phyloP scores from a whole-genome alignment of 1,140 invertebrate genomes.

The Dendrolimus punctatus region DNA sequence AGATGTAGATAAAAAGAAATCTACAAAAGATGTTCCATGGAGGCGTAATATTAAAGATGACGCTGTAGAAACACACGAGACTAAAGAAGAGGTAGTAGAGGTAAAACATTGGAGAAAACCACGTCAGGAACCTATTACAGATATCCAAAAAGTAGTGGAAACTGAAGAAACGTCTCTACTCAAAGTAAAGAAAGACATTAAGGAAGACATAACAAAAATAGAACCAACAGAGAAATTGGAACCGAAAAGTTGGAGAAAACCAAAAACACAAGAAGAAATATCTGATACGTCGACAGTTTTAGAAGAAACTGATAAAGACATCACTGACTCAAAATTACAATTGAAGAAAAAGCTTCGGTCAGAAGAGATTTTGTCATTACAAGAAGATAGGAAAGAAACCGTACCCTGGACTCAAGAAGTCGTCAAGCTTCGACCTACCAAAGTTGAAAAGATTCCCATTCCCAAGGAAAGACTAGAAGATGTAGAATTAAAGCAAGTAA shows the following conservation, averaged over 20 bases:
- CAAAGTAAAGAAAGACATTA: conserved; percentile 4
- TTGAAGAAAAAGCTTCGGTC: conserved; percentile 12
- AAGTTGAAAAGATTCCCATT: conserved; percentile 42
- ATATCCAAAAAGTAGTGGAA: conserved; percentile 8
- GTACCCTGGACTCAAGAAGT: conserved; percentile 72
- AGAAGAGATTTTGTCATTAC: conserved; percentile 13
- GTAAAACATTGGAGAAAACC: conserved; percentile 45
- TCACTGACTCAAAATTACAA: conserved; percentile 7
- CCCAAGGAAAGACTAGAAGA: conserved; percentile 43
- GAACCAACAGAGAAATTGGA: conserved; percentile 1
- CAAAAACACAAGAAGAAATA: conserved; percentile 7
- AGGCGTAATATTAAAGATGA: conserved; percentile 25
- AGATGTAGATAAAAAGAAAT: conserved; percentile 37
- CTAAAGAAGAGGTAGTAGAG: conserved; percentile 24
- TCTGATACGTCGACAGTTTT: conserved; percentile 7
- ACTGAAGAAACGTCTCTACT: conserved; percentile 12
- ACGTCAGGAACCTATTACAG: conserved; percentile 3
- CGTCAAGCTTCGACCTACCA: conserved; percentile 72
- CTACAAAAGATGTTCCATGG: conserved; percentile 38
- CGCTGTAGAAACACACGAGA: conserved; percentile 7
- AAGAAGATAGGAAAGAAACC: conserved; percentile 24
- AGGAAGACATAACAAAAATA: neutral
- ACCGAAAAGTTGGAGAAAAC: conserved; percentile 15
- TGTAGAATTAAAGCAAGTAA: conserved; percentile 31
- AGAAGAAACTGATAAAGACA: conserved; percentile 8